Base-by-base conservation (phyloP, 53 echinoderm and acorn worm genomes). In the Holothuria leucospilota region DNA sequence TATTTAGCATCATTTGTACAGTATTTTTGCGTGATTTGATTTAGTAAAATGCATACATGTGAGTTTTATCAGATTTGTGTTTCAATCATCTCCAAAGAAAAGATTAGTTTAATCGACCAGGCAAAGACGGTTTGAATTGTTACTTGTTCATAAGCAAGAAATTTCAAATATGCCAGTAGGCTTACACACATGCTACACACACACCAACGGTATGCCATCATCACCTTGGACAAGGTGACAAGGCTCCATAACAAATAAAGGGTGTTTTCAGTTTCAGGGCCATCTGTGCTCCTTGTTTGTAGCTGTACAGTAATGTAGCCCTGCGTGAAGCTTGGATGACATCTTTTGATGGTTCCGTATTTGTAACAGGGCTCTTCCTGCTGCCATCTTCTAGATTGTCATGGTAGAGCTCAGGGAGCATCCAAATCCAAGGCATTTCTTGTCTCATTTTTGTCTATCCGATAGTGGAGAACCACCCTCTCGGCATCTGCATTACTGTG, bases 401-500 rank as follows among this genome's bases (percentile, higher is more conserved):
- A 69, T 69, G 69, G 29, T 69, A 13, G 69, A 69, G 69, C 69
- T 69, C 12, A 69, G 29, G 23, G 69, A 16, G 13, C 69, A 69
- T 69, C 69, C 29, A 69, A 69, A 24, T 69, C 23, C 23, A 69
- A 27, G 69, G 69, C 25, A 69, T 69, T 69, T 24, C 69, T 69
- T 21, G 69, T 69, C 69, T 69, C 69, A 23, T 14, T 69, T 24
- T 69, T 69, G 69, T 69, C 29, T 16, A 24, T 13, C 69, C 25
- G 69, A 69, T 69, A 24, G 69, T 13, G 13, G 69, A 69, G 23
- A 69, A 69, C n/a, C n/a, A 69, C 69, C 69, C 69, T 21, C 69
- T 69, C 69, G 13, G 69, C 69, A 69, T 69, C 69, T 16, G 69
- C 69, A 69, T 69, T 69, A 24, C 69, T 69, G 69, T 69, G 69